Percentiles rank a stretch among this genome's conserved stretches.
phyloP scores from a whole-genome alignment of 2,888 invertebrate species.

The Drosophila melanocephala region DNA sequence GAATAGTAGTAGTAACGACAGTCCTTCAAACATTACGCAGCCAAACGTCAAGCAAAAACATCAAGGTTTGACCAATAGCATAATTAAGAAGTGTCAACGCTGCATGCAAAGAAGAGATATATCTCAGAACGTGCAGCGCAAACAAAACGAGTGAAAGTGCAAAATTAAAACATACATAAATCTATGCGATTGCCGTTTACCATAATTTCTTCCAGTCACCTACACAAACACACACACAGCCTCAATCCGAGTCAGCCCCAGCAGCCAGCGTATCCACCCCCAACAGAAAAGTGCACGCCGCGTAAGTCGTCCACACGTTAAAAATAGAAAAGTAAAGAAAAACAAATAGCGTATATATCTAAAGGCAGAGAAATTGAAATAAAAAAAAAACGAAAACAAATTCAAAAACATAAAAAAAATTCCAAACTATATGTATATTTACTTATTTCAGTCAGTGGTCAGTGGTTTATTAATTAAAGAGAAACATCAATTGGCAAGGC shows the following conservation, averaged over 20 bases:
- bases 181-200: slow-evolving; percentile 50
- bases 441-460: slow-evolving; percentile 24
- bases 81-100: slow-evolving; percentile 33
- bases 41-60: slow-evolving; percentile 44
- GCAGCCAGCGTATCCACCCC: slow-evolving; percentile 54
- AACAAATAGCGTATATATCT: slow-evolving; percentile 26
- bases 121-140: slow-evolving; percentile 67
- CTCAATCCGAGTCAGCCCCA: slow-evolving; percentile 35
- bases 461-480: slow-evolving; percentile 29
- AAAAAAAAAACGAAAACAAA: not conserved
- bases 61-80: slow-evolving; percentile 59
- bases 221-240: slow-evolving; percentile 16
- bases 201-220: slow-evolving; percentile 60
- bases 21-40: slow-evolving; percentile 78
- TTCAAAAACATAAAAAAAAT: not conserved
- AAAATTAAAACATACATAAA: slow-evolving; percentile 51
- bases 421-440: slow-evolving; percentile 11
- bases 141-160: slow-evolving; percentile 73
- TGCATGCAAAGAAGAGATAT: slow-evolving; percentile 32
- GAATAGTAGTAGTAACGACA: slow-evolving; percentile 78
- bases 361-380: slow-evolving; percentile 28
- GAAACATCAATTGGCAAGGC: slow-evolving; percentile 56
- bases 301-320: slow-evolving; percentile 77
- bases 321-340: slow-evolving; percentile 56
- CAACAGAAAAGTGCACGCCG: slow-evolving; percentile 68